Evolutionary conservation across 2,113 vertebrate species (phyloP).

Genomic region (Gallinago media): DNA sequence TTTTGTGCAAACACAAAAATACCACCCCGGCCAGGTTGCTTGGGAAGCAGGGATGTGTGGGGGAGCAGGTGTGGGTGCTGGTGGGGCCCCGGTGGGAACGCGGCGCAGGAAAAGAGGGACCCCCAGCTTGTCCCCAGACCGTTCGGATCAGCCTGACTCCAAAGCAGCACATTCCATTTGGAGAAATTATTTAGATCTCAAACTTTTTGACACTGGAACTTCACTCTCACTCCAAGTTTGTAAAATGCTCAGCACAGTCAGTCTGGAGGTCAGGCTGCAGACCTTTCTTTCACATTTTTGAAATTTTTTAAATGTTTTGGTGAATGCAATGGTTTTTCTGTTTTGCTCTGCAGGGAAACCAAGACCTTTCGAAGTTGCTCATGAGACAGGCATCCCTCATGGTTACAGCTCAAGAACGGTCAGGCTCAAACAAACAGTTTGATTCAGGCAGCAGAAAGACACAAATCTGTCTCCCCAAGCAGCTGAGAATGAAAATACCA

Average conservation of each 20-base stretch:
- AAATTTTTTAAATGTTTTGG: fast-evolving
- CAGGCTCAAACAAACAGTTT: not conserved
- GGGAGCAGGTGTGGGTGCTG: not conserved
- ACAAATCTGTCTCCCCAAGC: not conserved
- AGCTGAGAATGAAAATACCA: not conserved
- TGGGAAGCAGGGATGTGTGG: not conserved
- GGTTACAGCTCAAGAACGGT: not conserved
- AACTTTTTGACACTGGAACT: not conserved
- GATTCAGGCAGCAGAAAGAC: not conserved
- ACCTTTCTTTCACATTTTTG: fast-evolving
- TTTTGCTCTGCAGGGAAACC: not conserved
- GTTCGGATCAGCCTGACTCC: fast-evolving
- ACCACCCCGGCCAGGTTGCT: not conserved
- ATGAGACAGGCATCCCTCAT: fast-evolving
- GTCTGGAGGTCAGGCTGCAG: not conserved
- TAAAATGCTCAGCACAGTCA: fast-evolving
- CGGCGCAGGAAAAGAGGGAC: not conserved
- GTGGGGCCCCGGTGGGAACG: not conserved
- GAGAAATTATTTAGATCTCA: not conserved
- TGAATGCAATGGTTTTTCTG: not conserved
- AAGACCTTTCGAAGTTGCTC: not conserved
- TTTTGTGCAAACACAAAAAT: not conserved
- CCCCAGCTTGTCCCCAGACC: fast-evolving
- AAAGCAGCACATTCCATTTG: not conserved
- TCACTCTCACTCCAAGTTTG: not conserved